These are phyloP conservation scores for Pseudomyrmex flavicornis DNA, from an alignment of 1,140 invertebrate genomes.

Conservation along the genomic window DNA sequence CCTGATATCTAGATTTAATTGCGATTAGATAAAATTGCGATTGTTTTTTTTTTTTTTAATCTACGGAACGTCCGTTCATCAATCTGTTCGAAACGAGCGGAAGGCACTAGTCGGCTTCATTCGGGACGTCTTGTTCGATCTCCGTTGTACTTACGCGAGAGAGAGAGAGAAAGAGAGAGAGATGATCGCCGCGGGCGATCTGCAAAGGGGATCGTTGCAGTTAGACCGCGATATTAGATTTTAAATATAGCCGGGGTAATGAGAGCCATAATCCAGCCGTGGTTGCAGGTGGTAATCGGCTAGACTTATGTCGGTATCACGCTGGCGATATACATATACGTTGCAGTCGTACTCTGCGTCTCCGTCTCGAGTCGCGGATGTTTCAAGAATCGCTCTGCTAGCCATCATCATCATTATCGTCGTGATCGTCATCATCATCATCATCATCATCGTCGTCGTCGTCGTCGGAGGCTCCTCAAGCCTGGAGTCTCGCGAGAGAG, in stretches of 20 bases:
- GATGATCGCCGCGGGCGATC: constrained; percentile 2
- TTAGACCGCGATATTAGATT: constrained; percentile 33
- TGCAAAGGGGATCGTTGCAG: not conserved
- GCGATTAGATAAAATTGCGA: constrained; percentile 6
- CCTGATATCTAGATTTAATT: constrained; percentile 21
- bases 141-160: not conserved
- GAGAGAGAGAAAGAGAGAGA: not conserved
- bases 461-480: constrained; percentile 19
- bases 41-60: not conserved
- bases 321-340: constrained; percentile 29
- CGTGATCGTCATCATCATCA: constrained; percentile 21
- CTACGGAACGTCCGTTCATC: not conserved
- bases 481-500: constrained; percentile 21
- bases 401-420: constrained; percentile 27
- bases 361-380: not conserved
- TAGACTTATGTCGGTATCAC: constrained; percentile 48
- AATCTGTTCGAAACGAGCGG: not conserved
- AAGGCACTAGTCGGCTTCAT: not conserved
- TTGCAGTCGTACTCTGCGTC: not conserved
- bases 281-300: constrained; percentile 63
- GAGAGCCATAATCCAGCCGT: constrained; percentile 63
- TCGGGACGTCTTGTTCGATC: not conserved
- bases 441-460: constrained; percentile 50
- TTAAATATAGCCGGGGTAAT: constrained; percentile 69
- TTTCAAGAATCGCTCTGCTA: constrained; percentile 11